These are phyloP conservation scores for Ptiloglossa arizonensis DNA, from an alignment of 1,140 invertebrate genomes.

Conservation along the genomic window DNA sequence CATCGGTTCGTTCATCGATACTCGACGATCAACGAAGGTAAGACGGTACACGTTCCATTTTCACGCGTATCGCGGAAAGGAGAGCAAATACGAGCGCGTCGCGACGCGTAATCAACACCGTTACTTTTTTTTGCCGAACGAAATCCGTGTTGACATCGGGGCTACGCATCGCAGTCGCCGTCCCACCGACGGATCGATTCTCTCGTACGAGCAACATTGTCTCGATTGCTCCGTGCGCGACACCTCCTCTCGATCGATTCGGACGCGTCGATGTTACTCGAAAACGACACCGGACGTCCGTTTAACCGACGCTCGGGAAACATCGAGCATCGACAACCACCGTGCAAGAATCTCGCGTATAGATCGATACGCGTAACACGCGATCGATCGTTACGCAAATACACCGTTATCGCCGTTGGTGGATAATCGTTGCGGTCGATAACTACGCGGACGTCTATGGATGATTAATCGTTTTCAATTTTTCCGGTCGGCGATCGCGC, in stretches of 20 bases:
- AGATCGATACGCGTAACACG: slow-evolving; percentile 10
- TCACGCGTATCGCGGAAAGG: slow-evolving; percentile 17
- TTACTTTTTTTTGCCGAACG: slow-evolving; percentile 45
- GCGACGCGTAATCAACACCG: slow-evolving; percentile 56
- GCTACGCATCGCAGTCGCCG: too few species aligned
- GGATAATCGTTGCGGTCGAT: too few species aligned
- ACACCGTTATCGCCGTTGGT: neutral
- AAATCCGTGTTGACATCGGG: slow-evolving; percentile 1
- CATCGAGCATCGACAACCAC: neutral
- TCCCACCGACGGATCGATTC: slow-evolving; percentile 14
- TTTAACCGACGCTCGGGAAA: too few species aligned
- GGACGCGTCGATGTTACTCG: too few species aligned
- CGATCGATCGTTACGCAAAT: neutral
- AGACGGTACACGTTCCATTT: neutral
- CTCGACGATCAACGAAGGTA: neutral
- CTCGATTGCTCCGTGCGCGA: neutral
- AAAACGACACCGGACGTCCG: too few species aligned
- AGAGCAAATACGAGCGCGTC: slow-evolving; percentile 47
- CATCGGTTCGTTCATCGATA: neutral
- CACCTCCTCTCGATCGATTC: too few species aligned
- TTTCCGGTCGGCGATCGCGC: neutral
- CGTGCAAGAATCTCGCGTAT: neutral
- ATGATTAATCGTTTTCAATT: neutral
- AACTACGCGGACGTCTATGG: neutral
- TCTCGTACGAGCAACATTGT: neutral